A percentile compares a stretch with the other conserved stretches of the same genome.
Evolutionary conservation across 1,140 invertebrate species (phyloP).

Genomic region (Zelostemma sp.): DNA sequence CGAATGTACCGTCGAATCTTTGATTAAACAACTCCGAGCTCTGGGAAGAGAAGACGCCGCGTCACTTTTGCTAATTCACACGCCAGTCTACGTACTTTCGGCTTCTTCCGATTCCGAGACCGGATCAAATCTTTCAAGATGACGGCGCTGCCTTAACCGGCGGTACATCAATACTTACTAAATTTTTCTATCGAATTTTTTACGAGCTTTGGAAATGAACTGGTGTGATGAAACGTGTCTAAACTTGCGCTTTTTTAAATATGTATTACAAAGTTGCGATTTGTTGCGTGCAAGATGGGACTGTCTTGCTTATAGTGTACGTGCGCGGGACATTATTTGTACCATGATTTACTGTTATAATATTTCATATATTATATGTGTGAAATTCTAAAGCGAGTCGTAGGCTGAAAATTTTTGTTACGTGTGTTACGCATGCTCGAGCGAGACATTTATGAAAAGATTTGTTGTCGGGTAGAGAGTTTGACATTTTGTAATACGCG

Average conservation of each 20-base stretch:
- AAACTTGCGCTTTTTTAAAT: too few relatives aligned
- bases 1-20: constrained; percentile 60
- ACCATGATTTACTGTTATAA: constrained; percentile 15
- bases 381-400: not conserved
- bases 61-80: constrained; percentile 61
- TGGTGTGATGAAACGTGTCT: not conserved
- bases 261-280: too few relatives aligned
- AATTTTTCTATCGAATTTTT: constrained; percentile 43
- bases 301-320: not conserved
- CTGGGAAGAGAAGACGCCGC: constrained; percentile 65
- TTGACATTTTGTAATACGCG: not conserved
- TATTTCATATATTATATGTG: constrained; percentile 27
- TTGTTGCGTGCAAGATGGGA: not conserved
- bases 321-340: not conserved
- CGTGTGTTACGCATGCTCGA: constrained; percentile 1
- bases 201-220: constrained; percentile 19
- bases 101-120: constrained; percentile 63
- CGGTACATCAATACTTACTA: constrained; percentile 56
- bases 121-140: constrained; percentile 68
- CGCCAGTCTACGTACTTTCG: constrained; percentile 60
- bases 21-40: constrained; percentile 61
- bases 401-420: constrained; percentile 7
- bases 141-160: constrained; percentile 57
- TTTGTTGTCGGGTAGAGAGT: not conserved
- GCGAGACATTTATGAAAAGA: constrained; percentile 7